Base-by-base conservation (phyloP, 2,797 vertebrate species). In the Lindbergichthys nudifrons region DNA sequence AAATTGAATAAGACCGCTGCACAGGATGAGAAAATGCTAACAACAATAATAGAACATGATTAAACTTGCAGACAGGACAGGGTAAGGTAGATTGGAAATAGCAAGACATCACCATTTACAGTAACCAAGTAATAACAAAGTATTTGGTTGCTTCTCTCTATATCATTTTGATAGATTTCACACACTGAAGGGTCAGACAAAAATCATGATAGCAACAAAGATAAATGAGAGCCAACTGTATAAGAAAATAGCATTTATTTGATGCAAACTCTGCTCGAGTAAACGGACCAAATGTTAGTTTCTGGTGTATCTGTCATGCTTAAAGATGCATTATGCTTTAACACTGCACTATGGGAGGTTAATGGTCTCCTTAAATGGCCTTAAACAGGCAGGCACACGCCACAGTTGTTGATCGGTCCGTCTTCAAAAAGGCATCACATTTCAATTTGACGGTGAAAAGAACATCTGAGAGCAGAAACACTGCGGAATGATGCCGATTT, bases 241-340 rank as follows among this genome's bases (percentile, higher is more conserved):
- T 83, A 89, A 66, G 48, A 93, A 92, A 91, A 91, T 88, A 92
- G 68, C 64, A 87, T 93, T 91, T 91, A 92, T 92, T 91, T 80
- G 16, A 85, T 72, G 70, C 48, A 65, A 82, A 86, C 58, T 66
- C 71, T 65, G 66, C 65, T 68, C 15, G 6, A 45, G 63, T 63
- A 65, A 87, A 65, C 39, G 46, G 58, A 75, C 18, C 62, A 84
- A 71, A 65, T 67, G 47, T 66, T 42, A 5, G 56, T 60, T 43
- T 59, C 50, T 16, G 19, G n/a, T 58, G 18, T 45, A 72, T 72
- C 23, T 0, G n/a, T 81, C 70, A 65, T 73, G 66, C 61, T 71
- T 52, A 51, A 70, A 63, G 58, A 80, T 65, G 73, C 73, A 63
- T 46, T 50, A 48, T 60, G 60, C 72, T 10, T 43, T 52, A 81